Base-by-base conservation (phyloP, 2,888 invertebrate genomes). In the Junonia oenone region DNA sequence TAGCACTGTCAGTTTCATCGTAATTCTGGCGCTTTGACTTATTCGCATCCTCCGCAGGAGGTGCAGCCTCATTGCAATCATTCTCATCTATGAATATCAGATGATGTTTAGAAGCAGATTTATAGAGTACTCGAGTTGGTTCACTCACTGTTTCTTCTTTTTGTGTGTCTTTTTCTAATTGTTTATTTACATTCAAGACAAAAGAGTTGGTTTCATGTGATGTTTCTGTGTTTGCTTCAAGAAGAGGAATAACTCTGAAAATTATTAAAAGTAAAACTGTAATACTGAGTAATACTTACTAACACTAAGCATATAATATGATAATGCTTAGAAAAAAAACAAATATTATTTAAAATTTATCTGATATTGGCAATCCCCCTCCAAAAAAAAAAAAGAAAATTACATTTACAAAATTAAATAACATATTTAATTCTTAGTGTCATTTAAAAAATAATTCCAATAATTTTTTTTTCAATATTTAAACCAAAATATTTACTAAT, bases 231-330 rank as follows among this genome's bases (percentile, higher is more conserved):
- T 2, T 47, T 45, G 45, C 15, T 31, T 43, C 17, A 14, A 22
- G 22, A n/a, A 19, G 8, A 17, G 55, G 51, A 6, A 61, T 48
- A 33, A 61, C 57, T 40, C 60, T 61, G 55, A 17, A 61, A 61
- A 13, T 26, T 11, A 38, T 38, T 26, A 48, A 6, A 17, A 13
- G 3, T 0, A 38, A n/a, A n/a, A n/a, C n/a, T n/a, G n/a, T 1
- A 2, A 22, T 38, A 38, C 22, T 19, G 13, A 38, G 6, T 43
- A 40, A 19, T 17, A 17, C 8, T n/a, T 13, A 1, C 3, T 13
- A 1, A 13, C 4, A 35, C 5, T 13, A 35, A 13, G 14, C 5
- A 13, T 35, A 11, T 35, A 35, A 11, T 13, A 6, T 19, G 8
- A 43, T 11, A 45, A 52, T 14, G 9, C n/a, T 35, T 9, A 29